phyloP scores from a whole-genome alignment of 2,113 vertebrate genomes.

The Bubo blakistoni region DNA sequence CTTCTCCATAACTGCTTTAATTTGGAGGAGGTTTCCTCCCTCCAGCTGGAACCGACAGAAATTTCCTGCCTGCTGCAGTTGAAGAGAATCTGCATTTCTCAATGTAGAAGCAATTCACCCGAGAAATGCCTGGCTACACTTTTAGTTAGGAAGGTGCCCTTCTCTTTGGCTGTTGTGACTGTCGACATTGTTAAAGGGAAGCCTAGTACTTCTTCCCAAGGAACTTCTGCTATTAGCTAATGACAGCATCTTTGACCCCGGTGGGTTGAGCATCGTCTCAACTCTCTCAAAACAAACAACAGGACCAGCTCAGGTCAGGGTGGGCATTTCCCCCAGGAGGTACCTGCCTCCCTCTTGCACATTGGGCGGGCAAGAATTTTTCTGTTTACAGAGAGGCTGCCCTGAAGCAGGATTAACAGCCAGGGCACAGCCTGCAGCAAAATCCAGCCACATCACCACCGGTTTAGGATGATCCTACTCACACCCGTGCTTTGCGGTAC shows the following conservation, averaged over 20 bases:
- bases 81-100: not conserved
- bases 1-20: not conserved
- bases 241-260: too few species aligned
- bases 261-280: not conserved
- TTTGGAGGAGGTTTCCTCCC: not conserved
- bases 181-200: not conserved
- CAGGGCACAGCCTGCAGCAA: not conserved
- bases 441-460: fast-evolving
- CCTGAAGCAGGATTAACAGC: not conserved
- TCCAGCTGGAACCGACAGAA: not conserved
- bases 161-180: not conserved
- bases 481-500: not conserved
- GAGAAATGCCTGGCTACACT: not conserved
- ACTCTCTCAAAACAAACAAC: not conserved
- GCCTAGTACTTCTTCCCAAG: not conserved
- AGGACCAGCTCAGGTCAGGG: not conserved
- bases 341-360: not conserved
- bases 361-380: not conserved
- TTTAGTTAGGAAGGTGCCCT: not conserved
- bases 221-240: not conserved
- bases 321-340: not conserved
- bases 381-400: not conserved
- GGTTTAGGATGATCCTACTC: not conserved
- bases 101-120: not conserved
- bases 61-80: not conserved